phyloP scores from a whole-genome alignment of 2,888 invertebrate genomes.

The Ctenicera cuprea region DNA sequence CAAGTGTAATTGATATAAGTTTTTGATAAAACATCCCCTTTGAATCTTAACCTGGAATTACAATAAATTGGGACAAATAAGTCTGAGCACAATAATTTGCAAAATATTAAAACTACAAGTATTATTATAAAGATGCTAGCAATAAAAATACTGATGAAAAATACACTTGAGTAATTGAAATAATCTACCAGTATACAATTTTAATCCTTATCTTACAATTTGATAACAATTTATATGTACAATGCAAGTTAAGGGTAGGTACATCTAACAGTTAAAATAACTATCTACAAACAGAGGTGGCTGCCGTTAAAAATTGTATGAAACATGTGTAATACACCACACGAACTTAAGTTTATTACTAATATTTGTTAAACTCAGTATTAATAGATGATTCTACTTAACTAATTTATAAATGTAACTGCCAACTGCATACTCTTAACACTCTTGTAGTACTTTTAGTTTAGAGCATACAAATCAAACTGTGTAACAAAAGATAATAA shows the following conservation, averaged over 20 bases:
- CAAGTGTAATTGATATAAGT: neutral
- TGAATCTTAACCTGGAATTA: neutral
- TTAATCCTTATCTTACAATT: constrained; percentile 67
- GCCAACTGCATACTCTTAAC: too few species aligned
- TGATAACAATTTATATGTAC: constrained; percentile 64
- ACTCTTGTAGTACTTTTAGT: too few species aligned
- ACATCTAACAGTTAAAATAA: constrained; percentile 23
- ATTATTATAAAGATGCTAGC: neutral
- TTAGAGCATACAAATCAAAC: too few species aligned
- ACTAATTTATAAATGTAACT: too few species aligned
- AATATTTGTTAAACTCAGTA: too few species aligned
- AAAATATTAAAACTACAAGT: constrained; percentile 19
- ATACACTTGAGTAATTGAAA: constrained; percentile 55
- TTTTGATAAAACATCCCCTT: constrained; percentile 4
- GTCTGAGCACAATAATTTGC: constrained; percentile 26
- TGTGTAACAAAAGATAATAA: too few species aligned
- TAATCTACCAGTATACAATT: constrained; percentile 68
- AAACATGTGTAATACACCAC: neutral
- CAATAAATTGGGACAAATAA: neutral
- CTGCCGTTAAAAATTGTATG: constrained; percentile 1
- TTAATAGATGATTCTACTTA: too few species aligned
- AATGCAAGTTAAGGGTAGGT: constrained; percentile 48
- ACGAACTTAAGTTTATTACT: neutral
- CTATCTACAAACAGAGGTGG: neutral
- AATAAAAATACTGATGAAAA: constrained; percentile 44